A percentile compares a stretch with the other conserved stretches of the same genome.
Evolutionary conservation across 2,113 vertebrate species (phyloP).

Genomic region (Cyprinodon brontotheroides): DNA sequence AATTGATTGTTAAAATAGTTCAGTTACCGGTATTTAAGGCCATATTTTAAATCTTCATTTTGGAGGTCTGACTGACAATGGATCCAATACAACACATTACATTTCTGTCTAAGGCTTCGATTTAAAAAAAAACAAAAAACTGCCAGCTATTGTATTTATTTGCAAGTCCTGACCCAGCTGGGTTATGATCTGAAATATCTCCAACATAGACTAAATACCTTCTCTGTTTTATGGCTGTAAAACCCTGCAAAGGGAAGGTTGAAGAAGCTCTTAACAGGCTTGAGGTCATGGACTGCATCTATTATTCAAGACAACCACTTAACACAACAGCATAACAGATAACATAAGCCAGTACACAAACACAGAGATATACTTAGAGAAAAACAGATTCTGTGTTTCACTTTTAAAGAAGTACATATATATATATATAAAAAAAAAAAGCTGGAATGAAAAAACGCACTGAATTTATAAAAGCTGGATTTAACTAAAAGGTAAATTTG

Average conservation of each 20-base stretch:
- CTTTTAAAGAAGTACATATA: too few species aligned
- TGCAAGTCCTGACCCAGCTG: neutral
- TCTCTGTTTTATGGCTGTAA: neutral
- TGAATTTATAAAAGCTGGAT: too few species aligned
- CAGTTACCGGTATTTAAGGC: too few species aligned
- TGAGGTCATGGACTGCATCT: slow-evolving; percentile 8
- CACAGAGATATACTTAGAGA: slow-evolving; percentile 12
- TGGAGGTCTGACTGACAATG: too few species aligned
- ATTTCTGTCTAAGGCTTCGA: too few species aligned
- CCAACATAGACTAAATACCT: neutral
- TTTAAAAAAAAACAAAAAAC: too few species aligned
- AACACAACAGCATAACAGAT: slow-evolving; percentile 38
- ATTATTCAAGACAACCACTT: slow-evolving; percentile 58
- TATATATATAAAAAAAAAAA: too few species aligned
- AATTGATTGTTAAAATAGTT: too few species aligned
- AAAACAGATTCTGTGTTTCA: neutral
- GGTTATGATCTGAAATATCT: neutral
- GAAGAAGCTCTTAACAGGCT: slow-evolving; percentile 24
- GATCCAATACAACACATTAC: too few species aligned
- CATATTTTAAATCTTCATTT: too few species aligned
- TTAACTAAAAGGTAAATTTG: neutral
- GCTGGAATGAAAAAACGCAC: neutral
- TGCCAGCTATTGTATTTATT: neutral
- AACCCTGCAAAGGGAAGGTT: neutral
- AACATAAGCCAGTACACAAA: slow-evolving; percentile 16